These are phyloP conservation scores for Nycticorax nycticorax DNA, from an alignment of 2,113 vertebrate species.

Conservation along the genomic window DNA sequence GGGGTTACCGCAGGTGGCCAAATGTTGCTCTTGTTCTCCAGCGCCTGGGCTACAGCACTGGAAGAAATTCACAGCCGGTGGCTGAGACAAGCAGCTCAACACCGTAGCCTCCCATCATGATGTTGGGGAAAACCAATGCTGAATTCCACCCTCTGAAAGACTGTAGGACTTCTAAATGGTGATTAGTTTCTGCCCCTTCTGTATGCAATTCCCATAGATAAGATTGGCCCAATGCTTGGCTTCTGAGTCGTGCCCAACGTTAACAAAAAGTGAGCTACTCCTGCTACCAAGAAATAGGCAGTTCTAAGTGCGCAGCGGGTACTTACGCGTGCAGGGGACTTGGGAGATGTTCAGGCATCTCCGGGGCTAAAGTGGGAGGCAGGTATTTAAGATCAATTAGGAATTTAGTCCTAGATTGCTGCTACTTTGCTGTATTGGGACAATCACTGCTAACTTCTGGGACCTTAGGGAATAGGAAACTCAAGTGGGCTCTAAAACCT, in stretches of 20 bases:
- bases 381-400: constrained; percentile 15
- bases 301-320: neutral
- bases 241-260: neutral
- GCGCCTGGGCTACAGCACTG: neutral
- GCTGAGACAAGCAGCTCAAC: neutral
- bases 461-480: neutral
- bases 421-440: neutral
- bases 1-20: rapidly evolving
- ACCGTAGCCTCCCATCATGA: neutral
- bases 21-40: neutral
- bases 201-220: neutral
- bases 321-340: neutral
- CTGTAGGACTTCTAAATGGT: neutral
- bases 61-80: neutral
- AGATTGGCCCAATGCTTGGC: neutral
- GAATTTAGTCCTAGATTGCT: neutral
- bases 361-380: neutral
- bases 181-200: neutral
- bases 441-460: constrained; percentile 9
- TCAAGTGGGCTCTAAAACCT: constrained; percentile 18
- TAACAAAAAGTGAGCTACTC: neutral
- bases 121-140: neutral
- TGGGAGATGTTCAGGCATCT: neutral
- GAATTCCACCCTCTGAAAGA: neutral
- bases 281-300: neutral